These are phyloP conservation scores for Neodon shergylaensis DNA, from an alignment of 2,113 vertebrate species.

Conservation along the genomic window DNA sequence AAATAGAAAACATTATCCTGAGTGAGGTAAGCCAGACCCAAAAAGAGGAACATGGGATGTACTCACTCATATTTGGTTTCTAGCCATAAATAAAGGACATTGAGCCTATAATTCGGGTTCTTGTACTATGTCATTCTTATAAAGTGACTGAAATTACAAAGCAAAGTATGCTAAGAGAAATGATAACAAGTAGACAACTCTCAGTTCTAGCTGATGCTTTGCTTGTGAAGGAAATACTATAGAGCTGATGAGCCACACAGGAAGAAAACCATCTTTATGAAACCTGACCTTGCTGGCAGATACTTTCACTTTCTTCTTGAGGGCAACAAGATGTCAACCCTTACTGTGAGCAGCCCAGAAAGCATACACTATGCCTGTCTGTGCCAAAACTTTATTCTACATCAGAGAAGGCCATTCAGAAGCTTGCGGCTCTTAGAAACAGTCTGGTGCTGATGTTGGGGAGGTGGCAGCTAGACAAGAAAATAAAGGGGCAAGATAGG, in stretches of 20 bases:
- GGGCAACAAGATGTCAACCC: not conserved
- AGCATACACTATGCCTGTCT: not conserved
- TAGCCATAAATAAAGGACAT: too few species aligned
- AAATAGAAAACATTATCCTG: too few species aligned
- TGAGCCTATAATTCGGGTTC: too few species aligned
- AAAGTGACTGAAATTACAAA: slow-evolving; percentile 25
- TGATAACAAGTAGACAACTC: not conserved
- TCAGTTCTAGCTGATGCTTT: slow-evolving; percentile 34
- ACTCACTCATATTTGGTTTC: too few species aligned
- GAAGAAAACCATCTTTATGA: not conserved
- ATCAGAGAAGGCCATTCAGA: not conserved
- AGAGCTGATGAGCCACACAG: not conserved
- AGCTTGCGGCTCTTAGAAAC: not conserved
- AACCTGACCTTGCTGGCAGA: not conserved
- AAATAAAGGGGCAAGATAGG: not conserved
- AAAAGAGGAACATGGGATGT: too few species aligned
- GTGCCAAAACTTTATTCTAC: not conserved
- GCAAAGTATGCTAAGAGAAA: slow-evolving; percentile 38
- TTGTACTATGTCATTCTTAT: slow-evolving; percentile 18
- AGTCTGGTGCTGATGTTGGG: not conserved
- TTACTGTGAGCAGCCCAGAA: slow-evolving; percentile 2
- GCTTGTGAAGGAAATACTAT: slow-evolving; percentile 11
- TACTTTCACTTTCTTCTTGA: slow-evolving; percentile 40
- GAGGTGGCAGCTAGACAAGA: not conserved
- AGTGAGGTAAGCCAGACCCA: too few species aligned